Percentiles rank a stretch among this genome's conserved stretches.
These are phyloP conservation scores for Sylvicola fuscatus DNA, from an alignment of 2,888 invertebrate genomes.

Conservation along the genomic window DNA sequence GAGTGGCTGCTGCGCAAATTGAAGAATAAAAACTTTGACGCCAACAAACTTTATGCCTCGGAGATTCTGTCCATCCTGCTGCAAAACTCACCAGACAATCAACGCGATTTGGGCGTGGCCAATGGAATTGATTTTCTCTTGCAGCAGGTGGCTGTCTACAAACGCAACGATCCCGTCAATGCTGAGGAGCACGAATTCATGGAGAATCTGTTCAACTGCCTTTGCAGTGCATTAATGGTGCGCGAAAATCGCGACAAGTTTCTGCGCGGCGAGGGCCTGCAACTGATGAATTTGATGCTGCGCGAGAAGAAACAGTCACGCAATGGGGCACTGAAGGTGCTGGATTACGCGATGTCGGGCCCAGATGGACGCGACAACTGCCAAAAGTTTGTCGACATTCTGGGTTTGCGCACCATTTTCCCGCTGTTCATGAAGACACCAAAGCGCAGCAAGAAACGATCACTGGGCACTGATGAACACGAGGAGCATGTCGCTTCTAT, in stretches of 20 bases:
- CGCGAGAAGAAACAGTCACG: constrained; percentile 92
- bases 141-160: constrained; percentile 88
- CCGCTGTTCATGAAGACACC: constrained; percentile 99
- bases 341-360: constrained; percentile 95
- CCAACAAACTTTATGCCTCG: constrained; percentile 86
- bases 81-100: constrained; percentile 72
- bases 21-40: constrained; percentile 80
- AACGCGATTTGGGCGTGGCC: constrained; percentile 63
- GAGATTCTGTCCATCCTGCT: constrained; percentile 90
- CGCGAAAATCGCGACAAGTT: constrained; percentile 79
- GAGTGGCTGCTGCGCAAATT: constrained; percentile 83
- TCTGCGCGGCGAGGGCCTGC: constrained; percentile 88
- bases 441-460: constrained; percentile 54
- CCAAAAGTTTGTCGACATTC: constrained; percentile 93
- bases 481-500: constrained; percentile 92
- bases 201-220: constrained; percentile 94
- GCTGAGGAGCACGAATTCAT: constrained; percentile 94
- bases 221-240: constrained; percentile 86
- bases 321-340: constrained; percentile 87
- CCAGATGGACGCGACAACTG: constrained; percentile 88
- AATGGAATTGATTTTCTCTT: constrained; percentile 93
- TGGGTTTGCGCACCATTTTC: constrained; percentile 89
- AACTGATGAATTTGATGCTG: constrained; percentile 98
- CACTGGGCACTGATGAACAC: constrained; percentile 70
- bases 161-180: constrained; percentile 77